These are phyloP conservation scores for Anthoscopus minutus DNA, from an alignment of 2,113 vertebrate genomes.

Conservation along the genomic window DNA sequence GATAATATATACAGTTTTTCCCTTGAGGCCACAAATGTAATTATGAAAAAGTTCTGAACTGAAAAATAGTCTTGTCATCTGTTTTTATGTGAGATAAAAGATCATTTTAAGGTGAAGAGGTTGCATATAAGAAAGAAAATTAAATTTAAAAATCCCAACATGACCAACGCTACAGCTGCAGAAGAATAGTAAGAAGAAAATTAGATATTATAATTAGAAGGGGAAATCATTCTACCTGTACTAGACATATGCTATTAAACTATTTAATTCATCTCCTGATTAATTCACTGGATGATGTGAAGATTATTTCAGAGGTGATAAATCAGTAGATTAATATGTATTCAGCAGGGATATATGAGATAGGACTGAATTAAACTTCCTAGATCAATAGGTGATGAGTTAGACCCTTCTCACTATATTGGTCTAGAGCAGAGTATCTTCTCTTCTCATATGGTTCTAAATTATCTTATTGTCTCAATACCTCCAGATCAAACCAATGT, in stretches of 20 bases:
- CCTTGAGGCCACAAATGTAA: conserved; percentile 66
- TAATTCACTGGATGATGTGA: conserved; percentile 33
- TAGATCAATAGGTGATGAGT: neutral
- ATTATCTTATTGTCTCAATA: neutral
- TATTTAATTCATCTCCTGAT: conserved; percentile 49
- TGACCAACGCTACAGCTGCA: neutral
- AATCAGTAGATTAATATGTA: conserved; percentile 30
- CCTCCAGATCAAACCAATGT: neutral
- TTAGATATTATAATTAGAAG: conserved; percentile 48
- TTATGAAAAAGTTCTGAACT: conserved; percentile 63
- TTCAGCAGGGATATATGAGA: neutral
- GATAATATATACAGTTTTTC: conserved; percentile 53
- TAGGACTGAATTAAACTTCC: neutral
- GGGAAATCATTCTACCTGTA: conserved; percentile 16
- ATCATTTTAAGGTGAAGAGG: conserved; percentile 61
- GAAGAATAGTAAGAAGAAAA: conserved; percentile 40
- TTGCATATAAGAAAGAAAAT: conserved; percentile 55
- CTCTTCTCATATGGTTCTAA: neutral
- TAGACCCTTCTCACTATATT: neutral
- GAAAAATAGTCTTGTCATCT: conserved; percentile 62
- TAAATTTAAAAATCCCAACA: neutral
- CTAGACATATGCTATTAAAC: conserved; percentile 34
- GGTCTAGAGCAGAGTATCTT: neutral
- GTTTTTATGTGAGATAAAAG: conserved; percentile 58
- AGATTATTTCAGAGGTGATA: conserved; percentile 16